Conservation (phyloP, 2,888 invertebrate species). For the Eristalis pertinax region DNA sequence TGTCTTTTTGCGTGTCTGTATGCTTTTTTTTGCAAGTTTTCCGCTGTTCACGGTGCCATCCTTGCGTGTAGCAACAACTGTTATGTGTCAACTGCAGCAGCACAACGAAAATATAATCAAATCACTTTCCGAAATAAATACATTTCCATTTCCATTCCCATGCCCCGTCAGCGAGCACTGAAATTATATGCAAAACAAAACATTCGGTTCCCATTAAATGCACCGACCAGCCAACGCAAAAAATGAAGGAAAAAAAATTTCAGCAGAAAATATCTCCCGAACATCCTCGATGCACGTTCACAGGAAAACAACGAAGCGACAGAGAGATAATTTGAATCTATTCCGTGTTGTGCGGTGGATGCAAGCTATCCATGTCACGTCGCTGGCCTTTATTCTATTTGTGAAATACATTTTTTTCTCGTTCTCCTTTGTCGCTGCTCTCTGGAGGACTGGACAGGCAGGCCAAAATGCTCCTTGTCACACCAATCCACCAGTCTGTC, state of each 20-base stretch:
- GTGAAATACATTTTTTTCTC: constrained; percentile 36
- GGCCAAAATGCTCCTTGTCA: constrained; percentile 28
- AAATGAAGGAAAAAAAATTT: neutral
- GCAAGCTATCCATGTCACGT: constrained; percentile 61
- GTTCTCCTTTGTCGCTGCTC: neutral
- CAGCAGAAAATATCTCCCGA: constrained; percentile 7
- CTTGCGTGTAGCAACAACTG: constrained; percentile 11
- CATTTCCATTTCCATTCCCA: constrained; percentile 16
- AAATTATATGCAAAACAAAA: constrained; percentile 43
- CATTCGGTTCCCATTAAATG: constrained; percentile 59
- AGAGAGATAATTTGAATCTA: constrained; percentile 43
- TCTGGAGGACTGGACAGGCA: neutral
- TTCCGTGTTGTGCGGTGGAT: constrained; percentile 28
- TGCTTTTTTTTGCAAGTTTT: too few species aligned
- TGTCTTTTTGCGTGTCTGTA: too few species aligned
- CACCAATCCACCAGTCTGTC: neutral
- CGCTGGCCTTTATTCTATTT: constrained; percentile 66
- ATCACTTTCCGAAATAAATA: constrained; percentile 58
- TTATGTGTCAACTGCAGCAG: constrained; percentile 43
- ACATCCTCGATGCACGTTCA: constrained; percentile 19
- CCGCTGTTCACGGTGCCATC: neutral
- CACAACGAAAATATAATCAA: constrained; percentile 55
- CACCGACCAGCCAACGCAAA: constrained; percentile 13
- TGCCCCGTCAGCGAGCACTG: neutral
- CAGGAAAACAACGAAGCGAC: constrained; percentile 2